These are phyloP conservation scores for Dolichallabes microphthalmus DNA, from an alignment of 2,113 vertebrate genomes.

Conservation along the genomic window DNA sequence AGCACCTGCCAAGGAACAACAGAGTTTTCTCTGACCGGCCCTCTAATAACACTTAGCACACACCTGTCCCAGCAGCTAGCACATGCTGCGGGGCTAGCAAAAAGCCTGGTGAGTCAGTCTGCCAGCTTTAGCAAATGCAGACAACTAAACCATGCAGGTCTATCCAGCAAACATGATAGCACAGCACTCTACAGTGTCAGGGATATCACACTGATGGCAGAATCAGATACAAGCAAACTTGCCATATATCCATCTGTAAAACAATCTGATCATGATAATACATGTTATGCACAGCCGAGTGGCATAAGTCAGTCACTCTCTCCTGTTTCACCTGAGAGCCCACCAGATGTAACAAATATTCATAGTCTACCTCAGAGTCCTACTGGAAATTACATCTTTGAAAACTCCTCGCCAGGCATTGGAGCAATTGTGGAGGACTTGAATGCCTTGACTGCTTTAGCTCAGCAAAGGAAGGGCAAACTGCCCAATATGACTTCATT, in stretches of 20 bases:
- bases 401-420: slow-evolving; percentile 83
- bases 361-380: slow-evolving; percentile 95
- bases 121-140: slow-evolving; percentile 92
- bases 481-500: slow-evolving; percentile 85
- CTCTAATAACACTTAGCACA: slow-evolving; percentile 93
- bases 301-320: neutral
- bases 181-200: slow-evolving; percentile 70
- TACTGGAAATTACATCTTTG: slow-evolving; percentile 85
- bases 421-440: slow-evolving; percentile 91
- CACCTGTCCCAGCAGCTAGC: slow-evolving; percentile 98
- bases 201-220: slow-evolving; percentile 18
- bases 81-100: slow-evolving; percentile 92
- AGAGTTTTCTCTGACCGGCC: slow-evolving; percentile 83
- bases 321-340: slow-evolving; percentile 5
- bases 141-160: slow-evolving; percentile 59
- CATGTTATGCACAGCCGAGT: slow-evolving; percentile 75
- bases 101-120: slow-evolving; percentile 97
- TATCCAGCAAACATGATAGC: slow-evolving; percentile 65
- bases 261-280: slow-evolving; percentile 77
- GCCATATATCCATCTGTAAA: slow-evolving; percentile 79
- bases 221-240: slow-evolving; percentile 19
- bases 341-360: slow-evolving; percentile 62
- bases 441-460: slow-evolving; percentile 88
- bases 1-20: slow-evolving; percentile 81
- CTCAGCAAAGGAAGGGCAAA: slow-evolving; percentile 93